These are phyloP conservation scores for Vanessa tameamea DNA, from an alignment of 1,140 invertebrate species.

Conservation along the genomic window DNA sequence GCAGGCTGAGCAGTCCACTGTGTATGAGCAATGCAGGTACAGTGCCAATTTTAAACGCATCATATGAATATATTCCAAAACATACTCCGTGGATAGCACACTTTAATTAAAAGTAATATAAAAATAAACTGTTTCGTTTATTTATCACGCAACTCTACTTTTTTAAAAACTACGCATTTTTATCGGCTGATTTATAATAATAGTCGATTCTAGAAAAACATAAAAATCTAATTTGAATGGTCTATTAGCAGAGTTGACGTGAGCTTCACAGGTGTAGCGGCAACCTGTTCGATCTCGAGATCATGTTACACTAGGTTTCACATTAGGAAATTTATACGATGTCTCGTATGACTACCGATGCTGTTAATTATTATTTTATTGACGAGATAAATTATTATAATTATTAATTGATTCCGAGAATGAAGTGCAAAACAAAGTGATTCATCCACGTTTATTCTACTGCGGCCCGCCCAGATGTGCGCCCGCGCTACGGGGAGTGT, in stretches of 20 bases:
- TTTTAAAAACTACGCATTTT: neutral
- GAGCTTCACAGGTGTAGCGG: conserved; percentile 69
- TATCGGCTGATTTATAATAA: neutral
- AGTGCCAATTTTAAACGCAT: neutral
- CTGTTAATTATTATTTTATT: conserved; percentile 78
- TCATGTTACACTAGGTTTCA: conserved; percentile 77
- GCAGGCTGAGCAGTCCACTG: conserved; percentile 18
- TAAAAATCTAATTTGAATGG: conserved; percentile 63
- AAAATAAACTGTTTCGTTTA: conserved; percentile 38
- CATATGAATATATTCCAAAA: neutral
- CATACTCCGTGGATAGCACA: neutral
- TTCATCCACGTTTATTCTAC: conserved; percentile 65
- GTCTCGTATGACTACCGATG: conserved; percentile 72
- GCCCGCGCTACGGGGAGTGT: conserved; percentile 57
- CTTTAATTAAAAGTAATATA: neutral
- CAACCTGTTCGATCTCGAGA: conserved; percentile 68
- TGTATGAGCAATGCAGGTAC: conserved; percentile 8
- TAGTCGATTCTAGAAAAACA: conserved; percentile 44
- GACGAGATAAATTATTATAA: conserved; percentile 76
- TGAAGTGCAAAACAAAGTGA: conserved; percentile 76
- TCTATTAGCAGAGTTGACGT: conserved; percentile 70
- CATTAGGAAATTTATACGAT: conserved; percentile 79
- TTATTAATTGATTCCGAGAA: conserved; percentile 76
- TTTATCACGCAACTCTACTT: neutral
- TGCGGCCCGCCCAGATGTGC: conserved; percentile 53